Evolutionary conservation across 2,888 invertebrate species (phyloP).

Genomic region (Callyntrura sp.): DNA sequence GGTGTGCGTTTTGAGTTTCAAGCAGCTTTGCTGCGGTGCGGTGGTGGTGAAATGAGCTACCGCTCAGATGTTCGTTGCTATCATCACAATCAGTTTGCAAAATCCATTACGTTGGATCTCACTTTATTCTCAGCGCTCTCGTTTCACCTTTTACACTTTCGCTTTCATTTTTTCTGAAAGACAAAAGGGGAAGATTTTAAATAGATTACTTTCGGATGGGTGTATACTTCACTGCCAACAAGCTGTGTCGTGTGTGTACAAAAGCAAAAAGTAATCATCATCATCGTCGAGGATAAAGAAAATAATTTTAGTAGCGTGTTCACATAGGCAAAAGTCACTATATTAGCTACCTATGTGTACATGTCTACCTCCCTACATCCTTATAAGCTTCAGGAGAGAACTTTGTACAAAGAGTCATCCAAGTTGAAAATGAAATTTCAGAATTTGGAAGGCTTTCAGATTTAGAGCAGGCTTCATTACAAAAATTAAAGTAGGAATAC

Average conservation of each 20-base stretch:
- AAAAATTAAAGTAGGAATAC: background rate
- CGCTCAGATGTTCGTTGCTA: background rate
- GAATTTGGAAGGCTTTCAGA: conserved; percentile 53
- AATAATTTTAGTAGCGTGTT: background rate
- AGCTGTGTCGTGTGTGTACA: background rate
- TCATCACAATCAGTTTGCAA: conserved; percentile 5
- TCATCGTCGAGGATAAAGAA: background rate
- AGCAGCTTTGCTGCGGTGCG: too few relatives aligned
- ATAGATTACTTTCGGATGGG: background rate
- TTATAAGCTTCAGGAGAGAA: conserved; percentile 1
- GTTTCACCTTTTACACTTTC: conserved; percentile 33
- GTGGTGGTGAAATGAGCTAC: background rate
- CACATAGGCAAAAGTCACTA: background rate
- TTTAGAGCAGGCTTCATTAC: conserved; percentile 41
- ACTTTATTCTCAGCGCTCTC: background rate
- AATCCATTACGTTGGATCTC: conserved; percentile 25
- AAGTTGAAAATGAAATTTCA: conserved; percentile 28
- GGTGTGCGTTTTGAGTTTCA: too few relatives aligned
- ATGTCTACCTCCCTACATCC: too few relatives aligned
- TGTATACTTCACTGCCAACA: background rate
- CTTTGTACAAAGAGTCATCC: conserved; percentile 25
- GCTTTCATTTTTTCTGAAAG: background rate
- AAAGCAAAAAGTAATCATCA: background rate
- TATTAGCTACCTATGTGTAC: background rate
- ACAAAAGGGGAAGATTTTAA: conserved; percentile 2